Percentiles rank a stretch among this genome's conserved stretches.
phyloP scores from a whole-genome alignment of 2,113 vertebrate genomes.

The zebrafish (Danio rerio) region DNA sequence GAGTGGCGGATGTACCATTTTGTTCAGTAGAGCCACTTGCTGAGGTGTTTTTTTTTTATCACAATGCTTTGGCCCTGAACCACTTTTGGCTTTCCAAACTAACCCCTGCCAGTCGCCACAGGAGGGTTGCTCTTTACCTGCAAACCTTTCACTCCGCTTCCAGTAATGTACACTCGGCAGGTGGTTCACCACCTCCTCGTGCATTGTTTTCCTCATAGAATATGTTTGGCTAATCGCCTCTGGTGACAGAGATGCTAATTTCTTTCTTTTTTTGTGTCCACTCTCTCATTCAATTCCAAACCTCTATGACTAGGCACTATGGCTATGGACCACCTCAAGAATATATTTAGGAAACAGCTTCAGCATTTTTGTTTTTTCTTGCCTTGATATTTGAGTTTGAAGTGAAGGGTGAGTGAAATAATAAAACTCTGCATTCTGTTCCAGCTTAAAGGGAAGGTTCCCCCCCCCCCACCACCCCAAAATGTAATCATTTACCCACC shows the following conservation, averaged over 20 bases:
- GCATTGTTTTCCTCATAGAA: slow-evolving; percentile 31
- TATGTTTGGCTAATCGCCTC: neutral
- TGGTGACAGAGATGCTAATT: slow-evolving; percentile 7
- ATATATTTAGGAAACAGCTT: neutral
- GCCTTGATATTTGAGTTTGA: too few relatives aligned
- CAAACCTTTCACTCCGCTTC: neutral
- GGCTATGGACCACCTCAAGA: neutral
- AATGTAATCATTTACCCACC: too few relatives aligned
- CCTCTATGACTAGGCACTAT: neutral
- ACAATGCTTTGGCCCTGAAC: neutral
- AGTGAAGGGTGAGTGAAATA: too few relatives aligned
- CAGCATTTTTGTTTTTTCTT: neutral
- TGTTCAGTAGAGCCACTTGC: neutral
- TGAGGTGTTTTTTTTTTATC: neutral
- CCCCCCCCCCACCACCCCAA: too few relatives aligned
- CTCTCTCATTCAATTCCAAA: slow-evolving; percentile 6
- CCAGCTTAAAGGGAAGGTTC: too few relatives aligned
- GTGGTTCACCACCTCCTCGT: neutral
- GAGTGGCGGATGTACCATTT: neutral
- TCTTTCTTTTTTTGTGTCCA: too few relatives aligned
- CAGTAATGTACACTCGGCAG: neutral
- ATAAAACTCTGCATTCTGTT: too few relatives aligned
- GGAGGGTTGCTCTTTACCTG: slow-evolving; percentile 1
- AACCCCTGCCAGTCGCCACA: slow-evolving; percentile 5
- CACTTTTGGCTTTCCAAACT: slow-evolving; percentile 22